Percentiles rank a stretch among this genome's conserved stretches.
phyloP scores from a whole-genome alignment of 2,888 invertebrate genomes.

The Drosophila multiciliata region DNA sequence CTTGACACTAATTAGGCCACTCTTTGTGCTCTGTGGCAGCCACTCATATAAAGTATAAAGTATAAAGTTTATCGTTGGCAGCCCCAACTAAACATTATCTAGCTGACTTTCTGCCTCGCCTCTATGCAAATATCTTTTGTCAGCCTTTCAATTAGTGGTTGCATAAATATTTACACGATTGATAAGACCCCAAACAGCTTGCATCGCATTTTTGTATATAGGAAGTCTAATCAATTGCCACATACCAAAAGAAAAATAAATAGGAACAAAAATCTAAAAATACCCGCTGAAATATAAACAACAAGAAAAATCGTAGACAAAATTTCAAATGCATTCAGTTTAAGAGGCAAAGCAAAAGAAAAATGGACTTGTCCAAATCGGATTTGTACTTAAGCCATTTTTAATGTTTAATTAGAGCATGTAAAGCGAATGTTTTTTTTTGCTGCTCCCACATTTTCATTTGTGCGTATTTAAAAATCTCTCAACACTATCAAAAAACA shows the following conservation, averaged over 20 bases:
- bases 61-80: constrained; percentile 62
- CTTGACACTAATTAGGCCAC: constrained; percentile 81
- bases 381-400: constrained; percentile 40
- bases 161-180: constrained; percentile 69
- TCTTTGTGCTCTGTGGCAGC: constrained; percentile 70
- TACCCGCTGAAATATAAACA: constrained; percentile 45
- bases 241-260: constrained; percentile 49
- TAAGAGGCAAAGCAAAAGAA: neutral
- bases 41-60: constrained; percentile 46
- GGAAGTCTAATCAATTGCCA: constrained; percentile 57
- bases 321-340: constrained; percentile 12
- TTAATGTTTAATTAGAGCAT: constrained; percentile 25
- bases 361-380: constrained; percentile 16
- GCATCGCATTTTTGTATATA: constrained; percentile 59
- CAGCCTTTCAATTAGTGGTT: constrained; percentile 71
- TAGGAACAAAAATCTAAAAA: constrained; percentile 52
- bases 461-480: neutral
- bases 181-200: constrained; percentile 45
- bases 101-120: constrained; percentile 12
- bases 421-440: neutral
- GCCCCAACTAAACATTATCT: constrained; percentile 64
- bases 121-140: constrained; percentile 73
- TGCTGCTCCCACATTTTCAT: constrained; percentile 1
- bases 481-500: constrained; percentile 11
- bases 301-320: constrained; percentile 28